phyloP scores from a whole-genome alignment of 2,113 vertebrate species.

The Hypomesus transpacificus region DNA sequence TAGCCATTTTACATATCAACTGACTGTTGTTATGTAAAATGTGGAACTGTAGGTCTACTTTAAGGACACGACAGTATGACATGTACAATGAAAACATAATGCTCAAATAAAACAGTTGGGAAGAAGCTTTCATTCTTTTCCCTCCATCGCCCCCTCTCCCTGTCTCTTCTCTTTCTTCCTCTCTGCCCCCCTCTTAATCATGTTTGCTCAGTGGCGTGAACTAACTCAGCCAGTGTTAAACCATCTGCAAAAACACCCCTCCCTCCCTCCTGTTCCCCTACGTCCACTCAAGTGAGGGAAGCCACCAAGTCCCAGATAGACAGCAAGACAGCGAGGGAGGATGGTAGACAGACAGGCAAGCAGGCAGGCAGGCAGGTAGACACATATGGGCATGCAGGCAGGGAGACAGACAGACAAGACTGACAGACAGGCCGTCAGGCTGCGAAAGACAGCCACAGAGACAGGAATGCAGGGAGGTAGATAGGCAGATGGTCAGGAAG shows the following conservation, averaged over 20 bases:
- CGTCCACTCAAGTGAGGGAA: not conserved
- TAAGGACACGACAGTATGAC: no score
- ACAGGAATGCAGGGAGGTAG: not conserved
- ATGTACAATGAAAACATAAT: no score
- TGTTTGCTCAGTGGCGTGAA: not conserved
- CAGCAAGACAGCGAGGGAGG: not conserved
- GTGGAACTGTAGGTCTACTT: no score
- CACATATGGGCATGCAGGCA: not conserved
- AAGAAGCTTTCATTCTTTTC: not conserved
- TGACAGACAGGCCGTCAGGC: not conserved
- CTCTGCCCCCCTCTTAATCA: not conserved
- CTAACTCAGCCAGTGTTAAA: not conserved
- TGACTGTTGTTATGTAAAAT: no score
- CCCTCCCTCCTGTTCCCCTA: not conserved
- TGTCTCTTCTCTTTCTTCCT: not conserved
- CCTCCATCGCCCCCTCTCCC: not conserved
- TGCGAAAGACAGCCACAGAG: not conserved
- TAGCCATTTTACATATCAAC: no score
- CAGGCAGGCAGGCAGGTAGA: not conserved
- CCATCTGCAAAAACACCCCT: constrained; percentile 3
- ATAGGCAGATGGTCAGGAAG: not conserved
- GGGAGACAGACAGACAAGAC: not conserved
- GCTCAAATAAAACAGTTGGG: no score
- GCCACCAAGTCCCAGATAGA: not conserved
- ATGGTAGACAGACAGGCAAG: not conserved